A percentile compares a stretch with the other conserved stretches of the same genome.
Conservation (phyloP, 1,140 invertebrate species). For the Magallana ariakensis region DNA sequence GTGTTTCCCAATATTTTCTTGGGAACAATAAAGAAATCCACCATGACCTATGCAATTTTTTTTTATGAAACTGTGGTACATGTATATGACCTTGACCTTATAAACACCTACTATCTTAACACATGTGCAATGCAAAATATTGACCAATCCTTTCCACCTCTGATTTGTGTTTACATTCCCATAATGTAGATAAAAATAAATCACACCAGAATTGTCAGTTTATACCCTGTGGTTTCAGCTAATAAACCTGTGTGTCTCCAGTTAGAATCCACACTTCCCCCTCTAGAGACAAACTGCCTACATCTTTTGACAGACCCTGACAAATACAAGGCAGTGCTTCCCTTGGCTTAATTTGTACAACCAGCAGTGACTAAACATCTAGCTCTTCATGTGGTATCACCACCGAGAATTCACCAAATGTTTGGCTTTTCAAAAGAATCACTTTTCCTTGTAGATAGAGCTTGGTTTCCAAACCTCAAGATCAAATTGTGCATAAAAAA, state of each 20-base stretch:
- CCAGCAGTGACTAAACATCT: background rate
- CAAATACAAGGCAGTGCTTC: conserved; percentile 21
- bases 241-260: conserved; percentile 11
- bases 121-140: background rate
- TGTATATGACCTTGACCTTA: conserved; percentile 2
- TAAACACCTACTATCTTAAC: background rate
- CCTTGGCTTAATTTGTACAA: conserved; percentile 9
- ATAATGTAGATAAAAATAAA: conserved; percentile 34
- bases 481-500: too few relatives aligned
- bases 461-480: too few relatives aligned
- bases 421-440: background rate
- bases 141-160: background rate
- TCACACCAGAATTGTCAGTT: conserved; percentile 31
- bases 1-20: too few relatives aligned
- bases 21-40: too few relatives aligned
- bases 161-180: conserved; percentile 2
- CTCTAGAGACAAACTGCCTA: conserved; percentile 4
- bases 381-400: conserved; percentile 29
- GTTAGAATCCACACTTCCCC: background rate
- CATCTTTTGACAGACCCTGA: conserved; percentile 33
- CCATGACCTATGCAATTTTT: too few relatives aligned
- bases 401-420: background rate
- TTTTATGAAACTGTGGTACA: background rate
- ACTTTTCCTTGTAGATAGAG: background rate
- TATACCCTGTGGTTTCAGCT: conserved; percentile 37